These are phyloP conservation scores for Pyrgilauda ruficollis DNA, from an alignment of 2,113 vertebrate genomes.

Conservation along the genomic window DNA sequence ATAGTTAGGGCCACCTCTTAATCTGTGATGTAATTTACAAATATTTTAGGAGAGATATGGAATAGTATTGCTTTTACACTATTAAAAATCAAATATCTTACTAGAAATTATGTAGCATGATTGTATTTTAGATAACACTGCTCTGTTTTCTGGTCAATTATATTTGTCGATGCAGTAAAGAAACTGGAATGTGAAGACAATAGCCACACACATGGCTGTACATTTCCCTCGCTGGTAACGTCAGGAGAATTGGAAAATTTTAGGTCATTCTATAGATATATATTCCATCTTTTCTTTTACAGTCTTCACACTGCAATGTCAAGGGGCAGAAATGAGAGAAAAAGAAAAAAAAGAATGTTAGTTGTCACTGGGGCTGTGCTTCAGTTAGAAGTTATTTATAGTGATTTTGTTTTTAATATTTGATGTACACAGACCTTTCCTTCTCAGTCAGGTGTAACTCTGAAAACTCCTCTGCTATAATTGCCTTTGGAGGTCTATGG, in stretches of 20 bases:
- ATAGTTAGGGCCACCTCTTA: constrained; percentile 7
- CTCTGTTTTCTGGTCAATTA: neutral
- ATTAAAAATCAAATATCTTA: neutral
- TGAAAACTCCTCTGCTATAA: neutral
- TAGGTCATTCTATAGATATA: neutral
- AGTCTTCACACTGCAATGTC: neutral
- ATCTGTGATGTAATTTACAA: neutral
- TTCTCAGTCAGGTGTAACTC: constrained; percentile 48
- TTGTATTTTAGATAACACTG: neutral
- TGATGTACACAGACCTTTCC: constrained; percentile 53
- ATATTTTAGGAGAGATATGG: neutral
- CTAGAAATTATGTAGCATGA: neutral
- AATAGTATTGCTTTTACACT: neutral
- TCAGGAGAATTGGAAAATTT: neutral
- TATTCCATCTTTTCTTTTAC: neutral
- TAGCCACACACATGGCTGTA: neutral
- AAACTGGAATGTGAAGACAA: neutral
- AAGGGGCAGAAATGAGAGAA: constrained; percentile 31
- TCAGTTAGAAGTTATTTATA: constrained; percentile 53
- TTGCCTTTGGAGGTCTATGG: constrained; percentile 11
- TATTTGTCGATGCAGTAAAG: neutral
- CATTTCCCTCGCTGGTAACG: neutral
- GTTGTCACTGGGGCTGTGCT: neutral
- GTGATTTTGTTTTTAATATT: constrained; percentile 57
- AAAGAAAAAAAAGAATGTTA: neutral